Evolutionary conservation across 53 echinoderm and acorn worm species (phyloP), one percentile per base, ranked within the genome.

Genomic region (Echinarachnius parma): DNA sequence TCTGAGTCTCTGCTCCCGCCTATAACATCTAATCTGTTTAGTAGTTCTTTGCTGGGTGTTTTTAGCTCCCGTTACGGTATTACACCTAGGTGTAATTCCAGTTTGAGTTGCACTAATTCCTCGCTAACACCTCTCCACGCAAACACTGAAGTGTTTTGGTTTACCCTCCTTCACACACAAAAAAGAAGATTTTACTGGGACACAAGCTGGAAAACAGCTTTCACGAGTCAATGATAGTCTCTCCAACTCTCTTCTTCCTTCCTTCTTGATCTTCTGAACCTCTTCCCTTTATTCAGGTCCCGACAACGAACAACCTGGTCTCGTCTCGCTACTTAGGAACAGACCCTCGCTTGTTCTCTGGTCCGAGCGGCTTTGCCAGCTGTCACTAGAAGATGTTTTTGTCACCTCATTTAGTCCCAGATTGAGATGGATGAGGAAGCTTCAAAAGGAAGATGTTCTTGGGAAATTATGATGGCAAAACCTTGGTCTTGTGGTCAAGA

Each of bases 201-300:
- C n/a, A n/a, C 24, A 29, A 52, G 68, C 65, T 65, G 68, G 32
- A 49, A 49, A 68, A 68, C 52, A 68, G 52, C 50, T 68, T 66
- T 68, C 34, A 52, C 68, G 23, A 68, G 68, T 68, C 68, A 68
- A 68, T 68, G 68, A 32, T 68, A 68, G 52, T 68, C 68, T n/a
- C n/a, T n/a, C n/a, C n/a, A n/a, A n/a, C n/a, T n/a, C 52, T 52
- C 68, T 39, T 62, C 37, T 36, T 14, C 19, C 4, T 25, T 25
- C 36, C 62, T 16, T 37, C 39, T 62, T 39, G 16, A 19, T 49
- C 53, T 52, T 50, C 50, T 18, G 4, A 10, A 14, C 50, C 19
- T 49, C 50, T 18, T 49, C 19, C 19, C 10, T 19, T 18, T 18
- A 4, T 18, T 49, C 50, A 39, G 39, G 7, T 39, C 39, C 13